Percentiles rank a stretch among this genome's conserved stretches.
Conservation (phyloP, 2,113 vertebrate species). For the Anhinga anhinga region DNA sequence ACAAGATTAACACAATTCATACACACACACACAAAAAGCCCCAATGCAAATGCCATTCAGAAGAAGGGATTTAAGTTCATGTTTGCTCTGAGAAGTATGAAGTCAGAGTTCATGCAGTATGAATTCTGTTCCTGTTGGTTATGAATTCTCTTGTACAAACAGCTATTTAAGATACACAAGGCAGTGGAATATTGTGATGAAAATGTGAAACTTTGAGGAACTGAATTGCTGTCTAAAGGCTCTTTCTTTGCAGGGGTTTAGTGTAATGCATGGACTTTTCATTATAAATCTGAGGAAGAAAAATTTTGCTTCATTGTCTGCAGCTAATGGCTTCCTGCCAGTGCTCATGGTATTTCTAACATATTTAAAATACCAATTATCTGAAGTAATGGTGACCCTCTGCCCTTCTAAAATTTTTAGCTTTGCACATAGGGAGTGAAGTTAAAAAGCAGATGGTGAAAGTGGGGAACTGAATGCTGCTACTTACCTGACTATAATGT, state of each 20-base stretch:
- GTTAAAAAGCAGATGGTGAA: conserved; percentile 25
- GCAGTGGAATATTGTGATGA: background rate
- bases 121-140: background rate
- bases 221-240: background rate
- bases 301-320: conserved; percentile 10
- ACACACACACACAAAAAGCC: background rate
- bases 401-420: background rate
- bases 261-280: background rate
- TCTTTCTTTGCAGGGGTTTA: background rate
- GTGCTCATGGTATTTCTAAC: conserved; percentile 6
- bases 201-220: background rate
- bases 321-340: conserved; percentile 28
- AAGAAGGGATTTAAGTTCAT: background rate
- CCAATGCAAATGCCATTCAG: background rate
- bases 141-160: background rate
- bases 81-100: background rate
- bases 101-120: background rate
- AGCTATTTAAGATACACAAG: background rate
- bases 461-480: background rate
- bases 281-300: background rate
- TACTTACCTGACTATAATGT: background rate
- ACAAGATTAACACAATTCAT: background rate
- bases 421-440: background rate
- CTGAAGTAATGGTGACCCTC: conserved; percentile 5
- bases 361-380: conserved; percentile 41